These are phyloP conservation scores for Myiozetetes cayanensis DNA, from an alignment of 2,113 vertebrate species.

Conservation along the genomic window DNA sequence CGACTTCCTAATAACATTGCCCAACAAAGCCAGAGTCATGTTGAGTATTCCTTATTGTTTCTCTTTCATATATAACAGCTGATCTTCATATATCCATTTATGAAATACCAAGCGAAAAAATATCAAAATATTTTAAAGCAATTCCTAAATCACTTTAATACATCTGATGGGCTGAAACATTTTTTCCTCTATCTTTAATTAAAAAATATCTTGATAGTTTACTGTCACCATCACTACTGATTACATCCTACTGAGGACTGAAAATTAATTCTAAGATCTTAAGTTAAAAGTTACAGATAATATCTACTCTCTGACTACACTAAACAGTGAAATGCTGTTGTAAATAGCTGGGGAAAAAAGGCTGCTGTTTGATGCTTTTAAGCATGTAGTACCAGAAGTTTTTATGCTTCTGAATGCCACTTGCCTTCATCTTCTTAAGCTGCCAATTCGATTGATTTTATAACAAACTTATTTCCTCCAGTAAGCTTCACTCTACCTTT, in stretches of 20 bases:
- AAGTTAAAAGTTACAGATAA: slow-evolving; percentile 20
- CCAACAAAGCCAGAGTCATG: slow-evolving; percentile 3
- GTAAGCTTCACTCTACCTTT: slow-evolving; percentile 22
- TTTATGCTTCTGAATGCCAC: background rate
- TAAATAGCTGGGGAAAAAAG: background rate
- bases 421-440: slow-evolving; percentile 10
- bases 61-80: background rate
- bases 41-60: background rate
- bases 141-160: background rate
- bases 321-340: background rate
- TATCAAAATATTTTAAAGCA: background rate
- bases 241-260: background rate
- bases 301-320: background rate
- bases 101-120: background rate
- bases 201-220: background rate
- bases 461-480: background rate
- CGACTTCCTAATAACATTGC: slow-evolving; percentile 45
- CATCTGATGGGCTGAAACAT: background rate
- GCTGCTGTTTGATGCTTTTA: slow-evolving; percentile 2
- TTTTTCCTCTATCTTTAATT: background rate
- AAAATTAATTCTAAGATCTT: slow-evolving; percentile 4
- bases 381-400: background rate
- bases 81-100: background rate
- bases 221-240: background rate
- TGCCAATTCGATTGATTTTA: slow-evolving; percentile 18